Percentiles rank a stretch among this genome's conserved stretches.
Conservation (phyloP, 2,113 vertebrate species). For the Coracopsis vasa region DNA sequence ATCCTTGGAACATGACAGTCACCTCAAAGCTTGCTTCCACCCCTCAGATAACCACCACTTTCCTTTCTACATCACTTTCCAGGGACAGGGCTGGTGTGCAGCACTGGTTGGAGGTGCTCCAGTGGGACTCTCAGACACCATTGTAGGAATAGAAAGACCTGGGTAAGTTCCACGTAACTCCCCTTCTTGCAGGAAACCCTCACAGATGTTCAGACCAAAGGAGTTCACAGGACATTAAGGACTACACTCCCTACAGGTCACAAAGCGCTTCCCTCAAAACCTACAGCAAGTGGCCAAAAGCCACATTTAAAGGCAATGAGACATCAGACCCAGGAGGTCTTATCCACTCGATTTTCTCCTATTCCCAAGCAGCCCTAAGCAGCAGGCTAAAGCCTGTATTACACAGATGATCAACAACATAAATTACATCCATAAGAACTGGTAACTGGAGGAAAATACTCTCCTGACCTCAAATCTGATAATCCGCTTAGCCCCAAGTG, state of each 20-base stretch:
- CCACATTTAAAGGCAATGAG: fast-evolving
- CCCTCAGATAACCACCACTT: not conserved
- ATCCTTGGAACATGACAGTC: fast-evolving
- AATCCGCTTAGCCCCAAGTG: not conserved
- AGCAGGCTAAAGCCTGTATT: not conserved
- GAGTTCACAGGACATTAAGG: fast-evolving
- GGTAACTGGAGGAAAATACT: not conserved
- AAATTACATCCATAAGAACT: fast-evolving
- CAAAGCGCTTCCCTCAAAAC: not conserved
- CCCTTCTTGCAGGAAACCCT: not conserved
- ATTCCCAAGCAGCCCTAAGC: not conserved
- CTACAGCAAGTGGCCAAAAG: not conserved
- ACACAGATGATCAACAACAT: not conserved
- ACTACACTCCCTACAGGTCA: fast-evolving
- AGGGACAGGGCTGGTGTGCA: not conserved
- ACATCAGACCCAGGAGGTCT: not conserved
- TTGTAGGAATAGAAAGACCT: not conserved
- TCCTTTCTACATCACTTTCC: not conserved
- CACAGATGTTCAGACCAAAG: not conserved
- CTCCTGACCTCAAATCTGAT: not conserved
- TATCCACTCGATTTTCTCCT: not conserved
- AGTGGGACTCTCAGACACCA: not conserved
- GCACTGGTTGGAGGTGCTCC: not conserved
- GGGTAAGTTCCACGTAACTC: fast-evolving
- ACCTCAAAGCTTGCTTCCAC: not conserved